Conservation (phyloP, 2,797 vertebrate genomes). For the Clamator glandarius region DNA sequence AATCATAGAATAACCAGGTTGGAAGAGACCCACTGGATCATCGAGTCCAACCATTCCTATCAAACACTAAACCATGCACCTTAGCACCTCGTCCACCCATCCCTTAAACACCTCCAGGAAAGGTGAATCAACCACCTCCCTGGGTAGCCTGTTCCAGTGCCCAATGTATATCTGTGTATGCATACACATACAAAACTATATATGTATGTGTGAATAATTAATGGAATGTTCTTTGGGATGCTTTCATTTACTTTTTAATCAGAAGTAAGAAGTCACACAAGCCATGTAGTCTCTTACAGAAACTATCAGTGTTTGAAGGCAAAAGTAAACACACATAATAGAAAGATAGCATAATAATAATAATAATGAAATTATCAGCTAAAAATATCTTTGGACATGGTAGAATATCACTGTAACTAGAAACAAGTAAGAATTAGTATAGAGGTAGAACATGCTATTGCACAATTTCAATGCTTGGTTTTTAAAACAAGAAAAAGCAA, state of each 20-base stretch:
- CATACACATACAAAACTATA: background rate
- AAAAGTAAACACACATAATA: background rate
- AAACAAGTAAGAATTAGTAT: background rate
- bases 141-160: no score
- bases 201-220: background rate
- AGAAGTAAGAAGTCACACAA: background rate
- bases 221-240: background rate
- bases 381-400: background rate
- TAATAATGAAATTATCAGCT: background rate
- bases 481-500: background rate
- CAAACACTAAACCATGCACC: no score
- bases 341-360: background rate
- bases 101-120: no score
- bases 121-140: no score
- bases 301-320: background rate
- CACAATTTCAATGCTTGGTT: background rate
- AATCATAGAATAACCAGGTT: no score
- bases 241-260: background rate
- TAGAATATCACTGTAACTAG: background rate
- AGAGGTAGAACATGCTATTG: background rate
- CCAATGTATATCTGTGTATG: fast-evolving
- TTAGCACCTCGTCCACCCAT: no score
- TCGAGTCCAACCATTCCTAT: no score
- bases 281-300: background rate
- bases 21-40: no score